Conservation (phyloP, 2,888 invertebrate species). For the Tetropium fuscum region DNA sequence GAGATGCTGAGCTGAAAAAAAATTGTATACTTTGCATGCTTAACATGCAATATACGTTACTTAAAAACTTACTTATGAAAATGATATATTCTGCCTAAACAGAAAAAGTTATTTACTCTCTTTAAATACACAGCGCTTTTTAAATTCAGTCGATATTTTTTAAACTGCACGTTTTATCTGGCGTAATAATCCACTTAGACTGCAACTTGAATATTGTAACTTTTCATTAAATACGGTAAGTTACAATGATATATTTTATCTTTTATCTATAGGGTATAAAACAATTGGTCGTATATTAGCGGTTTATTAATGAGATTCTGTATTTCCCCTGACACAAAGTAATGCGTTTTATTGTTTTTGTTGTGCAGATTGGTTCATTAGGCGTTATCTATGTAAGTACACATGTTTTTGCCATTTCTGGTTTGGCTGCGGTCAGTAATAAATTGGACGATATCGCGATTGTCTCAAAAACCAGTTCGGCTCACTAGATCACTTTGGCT, state of each 20-base stretch:
- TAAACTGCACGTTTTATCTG: too few species aligned
- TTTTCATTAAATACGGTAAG: conserved; percentile 24
- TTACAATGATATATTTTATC: conserved; percentile 18
- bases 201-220: conserved; percentile 12
- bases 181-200: conserved; percentile 18
- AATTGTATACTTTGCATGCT: too few species aligned
- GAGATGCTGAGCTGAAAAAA: too few species aligned
- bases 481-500: conserved; percentile 49
- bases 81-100: too few species aligned
- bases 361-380: conserved; percentile 61
- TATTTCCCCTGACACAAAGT: conserved; percentile 45
- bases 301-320: conserved; percentile 45
- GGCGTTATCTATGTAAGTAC: conserved; percentile 61
- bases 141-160: too few species aligned
- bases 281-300: conserved; percentile 46
- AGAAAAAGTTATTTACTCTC: too few species aligned
- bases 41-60: too few species aligned
- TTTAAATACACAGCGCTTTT: too few species aligned
- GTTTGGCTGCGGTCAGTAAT: conserved; percentile 55
- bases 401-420: conserved; percentile 64
- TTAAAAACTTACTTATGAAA: too few species aligned
- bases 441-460: conserved; percentile 61
- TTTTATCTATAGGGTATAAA: conserved; percentile 26
- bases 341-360: conserved; percentile 51
- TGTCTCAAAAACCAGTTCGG: conserved; percentile 59